Evolutionary conservation across 2,113 vertebrate genomes (phyloP).

Genomic region (Archocentrus centrarchus): DNA sequence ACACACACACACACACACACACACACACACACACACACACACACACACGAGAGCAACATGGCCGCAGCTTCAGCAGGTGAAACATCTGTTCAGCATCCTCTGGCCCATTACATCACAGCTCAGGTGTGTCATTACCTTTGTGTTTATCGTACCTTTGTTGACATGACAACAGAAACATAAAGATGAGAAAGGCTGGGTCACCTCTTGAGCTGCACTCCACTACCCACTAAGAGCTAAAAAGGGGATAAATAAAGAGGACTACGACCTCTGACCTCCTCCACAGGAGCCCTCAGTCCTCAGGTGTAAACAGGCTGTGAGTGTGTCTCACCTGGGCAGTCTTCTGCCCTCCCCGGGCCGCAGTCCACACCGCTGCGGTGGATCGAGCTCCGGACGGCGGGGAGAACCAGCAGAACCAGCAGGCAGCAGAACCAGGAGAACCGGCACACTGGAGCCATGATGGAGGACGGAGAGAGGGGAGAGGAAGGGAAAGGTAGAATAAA

Average conservation of each 20-base stretch:
- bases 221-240: neutral
- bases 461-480: neutral
- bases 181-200: neutral
- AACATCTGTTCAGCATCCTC: neutral
- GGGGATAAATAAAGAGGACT: neutral
- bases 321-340: conserved; percentile 83
- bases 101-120: neutral
- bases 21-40: no score
- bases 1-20: no score
- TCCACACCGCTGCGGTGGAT: conserved; percentile 76
- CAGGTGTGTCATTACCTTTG: conserved; percentile 3
- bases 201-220: neutral
- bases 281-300: neutral
- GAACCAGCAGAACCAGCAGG: conserved; percentile 72
- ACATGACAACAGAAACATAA: neutral
- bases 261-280: conserved; percentile 36
- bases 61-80: conserved; percentile 1
- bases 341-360: conserved; percentile 76
- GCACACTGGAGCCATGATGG: conserved; percentile 63
- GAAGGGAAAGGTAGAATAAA: neutral
- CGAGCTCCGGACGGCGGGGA: conserved; percentile 75
- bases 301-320: neutral
- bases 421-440: conserved; percentile 60
- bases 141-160: neutral
- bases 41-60: neutral